Evolutionary conservation across 2,113 vertebrate species (phyloP), one percentile per base, ranked within the genome.

Genomic region (Suncus etruscus): DNA sequence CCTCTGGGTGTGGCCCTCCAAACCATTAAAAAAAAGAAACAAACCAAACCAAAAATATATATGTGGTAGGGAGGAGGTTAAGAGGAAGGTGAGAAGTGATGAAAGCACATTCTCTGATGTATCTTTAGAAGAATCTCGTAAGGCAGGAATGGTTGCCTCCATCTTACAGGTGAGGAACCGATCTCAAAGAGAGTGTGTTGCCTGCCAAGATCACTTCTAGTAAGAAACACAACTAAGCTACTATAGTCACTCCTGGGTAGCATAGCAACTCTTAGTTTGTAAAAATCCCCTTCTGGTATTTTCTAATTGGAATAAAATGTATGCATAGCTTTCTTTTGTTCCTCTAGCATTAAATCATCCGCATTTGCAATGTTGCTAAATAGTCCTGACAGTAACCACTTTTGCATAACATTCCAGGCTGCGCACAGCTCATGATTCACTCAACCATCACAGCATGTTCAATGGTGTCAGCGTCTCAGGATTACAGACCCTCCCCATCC

Each of bases 341-440:
- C 50, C 22, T 27, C 45, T n/a, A 68, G 32, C 45, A n/a, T 16
- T 4, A 1, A 50, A 89, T 69, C 47, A 50, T 58, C 39, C 80
- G 77, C n/a, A 50, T 69, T 90, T 66, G 31, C 25, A 65, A 66
- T 58, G 61, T 73, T 94, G 70, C 79, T 80, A 86, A 73, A 73
- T 27, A 69, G 72, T 31, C 76, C 91, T 90, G 63, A 69, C 50
- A 90, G 50, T 86, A 87, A 81, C 73, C 83, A 29, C 69, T 94
- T 93, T 93, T 80, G 86, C 54, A 66, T 88, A 82, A 78, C 58
- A 91, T 24, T 90, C 72, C 32, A 25, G 45, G 76, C 79, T 50
- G 54, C 66, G 81, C 73, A 77, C 69, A 47, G 27, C 45, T 1
- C 31, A 24, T 94, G 91, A 94, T 74, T 96, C 87, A 92, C 27